Conservation (phyloP, 2,797 vertebrate genomes). For the Chelon auratus region DNA sequence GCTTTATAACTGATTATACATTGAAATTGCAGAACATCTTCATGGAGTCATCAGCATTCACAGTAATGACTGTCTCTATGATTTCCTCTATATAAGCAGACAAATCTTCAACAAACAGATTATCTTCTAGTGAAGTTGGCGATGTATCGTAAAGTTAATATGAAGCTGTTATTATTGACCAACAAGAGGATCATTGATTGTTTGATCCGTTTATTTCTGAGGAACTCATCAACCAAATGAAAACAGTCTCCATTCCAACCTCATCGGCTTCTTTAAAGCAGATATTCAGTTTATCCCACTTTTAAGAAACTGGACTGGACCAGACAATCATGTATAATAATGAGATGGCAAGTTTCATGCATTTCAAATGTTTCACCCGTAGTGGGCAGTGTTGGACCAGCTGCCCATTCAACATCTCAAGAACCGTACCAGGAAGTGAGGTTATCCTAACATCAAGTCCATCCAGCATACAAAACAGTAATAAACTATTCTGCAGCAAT, state of each 20-base stretch:
- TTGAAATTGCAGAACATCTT: background rate
- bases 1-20: background rate
- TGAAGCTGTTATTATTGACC: background rate
- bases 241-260: background rate
- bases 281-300: background rate
- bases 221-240: background rate
- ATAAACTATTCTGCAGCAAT: constrained; percentile 1
- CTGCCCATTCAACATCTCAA: background rate
- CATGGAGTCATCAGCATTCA: background rate
- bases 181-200: background rate
- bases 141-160: background rate
- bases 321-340: background rate
- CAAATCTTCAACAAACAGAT: background rate
- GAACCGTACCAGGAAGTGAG: background rate
- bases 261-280: constrained; percentile 2
- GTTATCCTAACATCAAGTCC: background rate
- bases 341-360: background rate
- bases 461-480: constrained; percentile 2
- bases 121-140: background rate
- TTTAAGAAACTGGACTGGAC: background rate
- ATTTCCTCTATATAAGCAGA: background rate
- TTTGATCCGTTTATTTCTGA: constrained; percentile 8
- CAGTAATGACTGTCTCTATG: background rate
- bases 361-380: constrained; percentile 22
- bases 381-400: constrained; percentile 34